Percentiles rank a stretch among this genome's conserved stretches.
phyloP scores from a whole-genome alignment of 2,888 invertebrate genomes.

The Raillietiella orientalis region DNA sequence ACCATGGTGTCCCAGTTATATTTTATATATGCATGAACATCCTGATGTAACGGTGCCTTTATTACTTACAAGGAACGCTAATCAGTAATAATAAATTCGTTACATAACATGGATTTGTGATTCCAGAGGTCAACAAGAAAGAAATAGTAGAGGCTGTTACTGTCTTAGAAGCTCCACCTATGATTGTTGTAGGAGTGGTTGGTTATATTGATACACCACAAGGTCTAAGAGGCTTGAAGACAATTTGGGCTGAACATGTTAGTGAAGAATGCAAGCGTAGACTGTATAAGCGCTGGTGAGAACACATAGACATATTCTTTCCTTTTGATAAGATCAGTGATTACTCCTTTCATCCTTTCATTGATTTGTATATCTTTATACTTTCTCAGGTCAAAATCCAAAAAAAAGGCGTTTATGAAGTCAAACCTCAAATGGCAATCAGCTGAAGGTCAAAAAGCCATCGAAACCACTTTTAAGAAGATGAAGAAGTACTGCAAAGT shows the following conservation, averaged over 20 bases:
- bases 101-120: no score
- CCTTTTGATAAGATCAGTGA: conserved; percentile 5
- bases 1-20: no score
- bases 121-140: conserved; percentile 95
- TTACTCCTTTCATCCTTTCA: background rate
- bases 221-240: conserved; percentile 73
- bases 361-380: conserved; percentile 1
- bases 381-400: conserved; percentile 69
- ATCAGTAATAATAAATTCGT: no score
- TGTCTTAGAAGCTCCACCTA: conserved; percentile 87
- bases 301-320: conserved; percentile 6
- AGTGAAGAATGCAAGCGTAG: conserved; percentile 92
- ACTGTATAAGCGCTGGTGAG: conserved; percentile 99
- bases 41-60: no score
- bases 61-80: no score
- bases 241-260: conserved; percentile 95
- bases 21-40: no score
- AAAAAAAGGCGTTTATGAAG: conserved; percentile 99
- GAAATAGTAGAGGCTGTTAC: conserved; percentile 98
- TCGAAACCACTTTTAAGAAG: conserved; percentile 84
- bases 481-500: conserved; percentile 96
- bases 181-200: conserved; percentile 87
- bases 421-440: conserved; percentile 96
- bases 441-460: conserved; percentile 78
- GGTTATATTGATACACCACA: conserved; percentile 98